Percentiles rank a stretch among this genome's conserved stretches.
Evolutionary conservation across 2,888 invertebrate species (phyloP).

Genomic region (Amphipoea lucens): DNA sequence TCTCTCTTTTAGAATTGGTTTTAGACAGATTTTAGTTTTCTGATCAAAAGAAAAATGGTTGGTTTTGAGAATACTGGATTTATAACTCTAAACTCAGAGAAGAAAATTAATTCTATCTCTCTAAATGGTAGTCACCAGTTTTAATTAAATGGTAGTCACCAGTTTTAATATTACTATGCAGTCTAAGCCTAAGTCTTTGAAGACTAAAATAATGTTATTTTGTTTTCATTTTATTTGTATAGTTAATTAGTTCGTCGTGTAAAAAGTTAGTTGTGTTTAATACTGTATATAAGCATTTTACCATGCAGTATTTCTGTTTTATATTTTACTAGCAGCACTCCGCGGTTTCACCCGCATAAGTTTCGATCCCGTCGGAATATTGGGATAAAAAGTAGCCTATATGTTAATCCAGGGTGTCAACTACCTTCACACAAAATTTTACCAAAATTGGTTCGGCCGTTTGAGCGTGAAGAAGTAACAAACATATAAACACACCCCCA

Average conservation of each 20-base stretch:
- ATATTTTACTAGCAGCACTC: neutral
- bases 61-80: neutral
- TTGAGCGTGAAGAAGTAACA: too few species aligned
- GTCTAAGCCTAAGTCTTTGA: neutral
- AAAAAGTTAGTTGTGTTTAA: too few species aligned
- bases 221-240: neutral
- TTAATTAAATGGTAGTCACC: neutral
- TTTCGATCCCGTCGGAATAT: too few species aligned
- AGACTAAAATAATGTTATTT: neutral
- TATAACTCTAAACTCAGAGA: neutral
- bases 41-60: neutral
- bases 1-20: constrained; percentile 13
- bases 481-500: too few species aligned
- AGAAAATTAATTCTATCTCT: neutral
- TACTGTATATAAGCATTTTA: neutral
- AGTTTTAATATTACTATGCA: neutral
- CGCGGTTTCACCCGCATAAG: too few species aligned
- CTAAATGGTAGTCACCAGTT: neutral
- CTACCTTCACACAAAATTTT: too few species aligned
- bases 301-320: neutral
- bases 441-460: too few species aligned
- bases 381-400: too few species aligned
- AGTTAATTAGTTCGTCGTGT: neutral
- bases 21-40: constrained; percentile 17
- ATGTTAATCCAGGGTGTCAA: too few species aligned